Evolutionary conservation across 2,113 vertebrate species (phyloP).

Genomic region (Cephalopholis sonnerati): DNA sequence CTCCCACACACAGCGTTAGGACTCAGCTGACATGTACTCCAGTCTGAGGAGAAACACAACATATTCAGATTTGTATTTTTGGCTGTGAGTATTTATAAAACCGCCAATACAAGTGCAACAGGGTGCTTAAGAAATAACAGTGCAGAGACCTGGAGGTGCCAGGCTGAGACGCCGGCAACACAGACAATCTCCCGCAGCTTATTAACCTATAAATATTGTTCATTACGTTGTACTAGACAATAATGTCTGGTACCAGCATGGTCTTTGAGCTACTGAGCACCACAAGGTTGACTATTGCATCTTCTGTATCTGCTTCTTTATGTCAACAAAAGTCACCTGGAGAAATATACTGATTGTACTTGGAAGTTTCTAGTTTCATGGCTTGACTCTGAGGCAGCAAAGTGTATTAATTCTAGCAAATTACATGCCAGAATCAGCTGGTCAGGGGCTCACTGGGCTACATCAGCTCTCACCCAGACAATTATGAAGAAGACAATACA

Average conservation of each 20-base stretch:
- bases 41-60: slow-evolving; percentile 85
- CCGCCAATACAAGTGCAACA: neutral
- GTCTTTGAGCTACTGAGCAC: neutral
- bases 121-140: accelerated
- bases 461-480: neutral
- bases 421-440: neutral
- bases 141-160: neutral
- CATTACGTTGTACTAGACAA: too few species aligned
- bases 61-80: neutral
- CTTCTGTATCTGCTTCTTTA: neutral
- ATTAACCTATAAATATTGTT: too few species aligned
- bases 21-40: slow-evolving; percentile 98
- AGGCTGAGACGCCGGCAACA: too few species aligned
- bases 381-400: neutral
- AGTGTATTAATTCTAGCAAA: neutral
- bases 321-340: neutral
- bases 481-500: neutral
- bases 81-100: neutral
- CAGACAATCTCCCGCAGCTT: too few species aligned
- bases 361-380: neutral
- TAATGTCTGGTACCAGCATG: neutral
- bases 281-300: neutral
- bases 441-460: neutral
- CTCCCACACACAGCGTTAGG: slow-evolving; percentile 94
- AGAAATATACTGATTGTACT: too few species aligned